Base-by-base conservation (phyloP, 2,888 invertebrate species). In the Yponomeuta evonymella region DNA sequence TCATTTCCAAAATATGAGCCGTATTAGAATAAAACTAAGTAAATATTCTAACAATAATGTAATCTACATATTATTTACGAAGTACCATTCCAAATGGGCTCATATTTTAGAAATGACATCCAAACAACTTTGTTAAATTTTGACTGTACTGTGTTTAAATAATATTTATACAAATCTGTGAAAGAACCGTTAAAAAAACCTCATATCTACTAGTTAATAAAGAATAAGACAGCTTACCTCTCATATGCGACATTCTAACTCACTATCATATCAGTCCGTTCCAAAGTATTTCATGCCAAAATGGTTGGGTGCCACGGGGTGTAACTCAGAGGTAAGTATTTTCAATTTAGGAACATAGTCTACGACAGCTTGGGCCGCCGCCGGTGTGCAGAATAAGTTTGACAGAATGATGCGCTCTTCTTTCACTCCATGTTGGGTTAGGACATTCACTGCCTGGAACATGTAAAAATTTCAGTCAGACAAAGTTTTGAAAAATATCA, bases 271-370 rank as follows among this genome's bases (percentile, higher is more conserved):
- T 90, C 88, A 99, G 92, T 99, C 99, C 72, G 99, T 99, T 76
- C 99, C 99, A 92, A 99, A 99, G 91, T 99, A 99, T 87, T 98
- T 98, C 89, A 97, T 97, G 70, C 99, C 99, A 89, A 99, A 99
- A 88, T 99, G 99, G 90, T 98, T 98, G 10, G 99, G 99, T 10
- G 98, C 98, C 2, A 98, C 96, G 0, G 96, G 96, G 86, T 98
- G 97, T 43, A 99, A 94, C 87, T 99, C 99, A 0, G 99, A 98
- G 0, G 99, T 98, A 72, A 99, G 93, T 77, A 99, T 98, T 86
- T 97, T 98, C 95, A 99, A 95, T 93, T 96, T 93, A 30, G 98
- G 98, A 82, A 97, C 98, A 72, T 96, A 96, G 78, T 95, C 94
- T 58, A 96, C 95, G 33, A 98, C 95, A 6, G 96, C 96, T 79